Evolutionary conservation across 1,140 invertebrate genomes (phyloP).

Genomic region (Plutomurus gul): DNA sequence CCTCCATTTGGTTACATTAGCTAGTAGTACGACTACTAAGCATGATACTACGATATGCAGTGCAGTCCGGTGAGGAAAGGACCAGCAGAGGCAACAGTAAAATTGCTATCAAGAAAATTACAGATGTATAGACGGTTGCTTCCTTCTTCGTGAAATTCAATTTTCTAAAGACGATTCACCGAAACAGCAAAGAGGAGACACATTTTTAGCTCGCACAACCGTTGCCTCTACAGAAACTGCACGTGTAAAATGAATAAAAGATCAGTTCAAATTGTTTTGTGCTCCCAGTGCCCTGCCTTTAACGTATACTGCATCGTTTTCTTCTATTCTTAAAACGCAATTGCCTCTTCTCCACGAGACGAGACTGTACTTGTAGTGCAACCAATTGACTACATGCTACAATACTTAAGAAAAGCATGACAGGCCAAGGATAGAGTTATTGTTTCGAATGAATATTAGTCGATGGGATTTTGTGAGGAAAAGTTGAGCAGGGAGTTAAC

Average conservation of each 20-base stretch:
- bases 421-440: too few species aligned
- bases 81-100: too few species aligned
- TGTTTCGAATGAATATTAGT: background rate
- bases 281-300: too few species aligned
- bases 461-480: background rate
- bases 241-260: constrained; percentile 9
- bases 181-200: too few species aligned
- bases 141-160: too few species aligned
- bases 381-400: too few species aligned
- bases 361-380: background rate
- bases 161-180: too few species aligned
- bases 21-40: background rate
- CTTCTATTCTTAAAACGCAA: background rate
- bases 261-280: constrained; percentile 22
- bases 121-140: too few species aligned
- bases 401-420: background rate
- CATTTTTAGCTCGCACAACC: background rate
- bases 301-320: too few species aligned
- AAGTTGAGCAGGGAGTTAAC: background rate
- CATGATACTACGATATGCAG: background rate
- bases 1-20: background rate
- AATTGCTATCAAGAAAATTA: too few species aligned
- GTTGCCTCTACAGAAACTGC: background rate
- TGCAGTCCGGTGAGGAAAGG: background rate
- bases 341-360: background rate